These are phyloP conservation scores for Platorchestia sp. DNA, from an alignment of 1,140 invertebrate genomes.

Conservation along the genomic window DNA sequence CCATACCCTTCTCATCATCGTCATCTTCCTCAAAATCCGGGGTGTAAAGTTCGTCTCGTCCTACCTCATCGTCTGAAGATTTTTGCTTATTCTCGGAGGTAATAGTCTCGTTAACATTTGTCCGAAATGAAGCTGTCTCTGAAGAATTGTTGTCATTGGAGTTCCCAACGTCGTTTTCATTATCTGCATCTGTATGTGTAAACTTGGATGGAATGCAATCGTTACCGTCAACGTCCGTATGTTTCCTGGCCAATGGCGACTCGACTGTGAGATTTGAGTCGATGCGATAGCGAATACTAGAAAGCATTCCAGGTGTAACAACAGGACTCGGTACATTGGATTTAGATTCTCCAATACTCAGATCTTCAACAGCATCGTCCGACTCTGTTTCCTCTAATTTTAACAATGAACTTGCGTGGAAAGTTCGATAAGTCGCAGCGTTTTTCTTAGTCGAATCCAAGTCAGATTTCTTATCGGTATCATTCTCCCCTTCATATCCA, in stretches of 20 bases:
- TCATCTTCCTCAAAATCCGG: conserved; percentile 54
- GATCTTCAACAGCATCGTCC: conserved; percentile 7
- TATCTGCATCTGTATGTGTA: background rate
- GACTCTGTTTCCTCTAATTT: background rate
- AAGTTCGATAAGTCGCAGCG: background rate
- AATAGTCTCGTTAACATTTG: background rate
- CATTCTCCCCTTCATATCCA: background rate
- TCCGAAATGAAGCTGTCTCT: background rate
- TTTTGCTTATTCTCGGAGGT: background rate
- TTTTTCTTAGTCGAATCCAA: background rate
- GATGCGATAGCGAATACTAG: conserved; percentile 6
- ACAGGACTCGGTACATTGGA: background rate
- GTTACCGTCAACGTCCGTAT: background rate
- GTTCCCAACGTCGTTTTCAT: background rate
- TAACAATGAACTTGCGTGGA: conserved; percentile 10
- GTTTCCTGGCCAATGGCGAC: background rate
- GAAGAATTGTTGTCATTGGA: background rate
- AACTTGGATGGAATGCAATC: background rate
- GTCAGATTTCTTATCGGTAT: background rate
- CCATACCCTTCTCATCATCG: background rate
- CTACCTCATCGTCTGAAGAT: background rate
- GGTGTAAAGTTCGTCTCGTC: conserved; percentile 44
- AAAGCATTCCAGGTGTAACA: conserved; percentile 21
- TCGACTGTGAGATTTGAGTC: background rate
- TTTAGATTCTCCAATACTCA: background rate